Conservation (phyloP, 2,113 vertebrate genomes). For the Xyliphius kryptos region DNA sequence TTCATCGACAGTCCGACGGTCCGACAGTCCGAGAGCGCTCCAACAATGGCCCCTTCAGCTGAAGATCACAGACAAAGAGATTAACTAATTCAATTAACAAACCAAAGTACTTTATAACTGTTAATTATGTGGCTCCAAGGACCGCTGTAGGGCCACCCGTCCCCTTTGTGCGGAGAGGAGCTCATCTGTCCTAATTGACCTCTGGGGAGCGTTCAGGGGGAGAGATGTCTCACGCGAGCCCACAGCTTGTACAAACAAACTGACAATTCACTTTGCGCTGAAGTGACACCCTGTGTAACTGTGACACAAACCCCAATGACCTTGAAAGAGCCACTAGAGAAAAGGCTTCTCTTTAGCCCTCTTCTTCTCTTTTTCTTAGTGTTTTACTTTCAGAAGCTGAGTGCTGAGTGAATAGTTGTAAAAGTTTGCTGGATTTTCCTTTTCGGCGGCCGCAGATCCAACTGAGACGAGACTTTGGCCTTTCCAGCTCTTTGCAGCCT, state of each 20-base stretch:
- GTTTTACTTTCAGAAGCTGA: slow-evolving; percentile 16
- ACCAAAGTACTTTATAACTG: slow-evolving; percentile 74
- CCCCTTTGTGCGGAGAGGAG: slow-evolving; percentile 63
- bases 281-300: slow-evolving; percentile 68
- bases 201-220: slow-evolving; percentile 67
- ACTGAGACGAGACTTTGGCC: too few relatives aligned
- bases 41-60: slow-evolving; percentile 56
- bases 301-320: slow-evolving; percentile 66
- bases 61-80: slow-evolving; percentile 68
- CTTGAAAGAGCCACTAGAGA: slow-evolving; percentile 62
- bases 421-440: background rate
- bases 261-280: slow-evolving; percentile 70
- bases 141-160: slow-evolving; percentile 63
- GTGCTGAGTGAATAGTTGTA: slow-evolving; percentile 12
- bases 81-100: slow-evolving; percentile 74
- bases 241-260: slow-evolving; percentile 74
- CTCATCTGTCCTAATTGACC: slow-evolving; percentile 77
- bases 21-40: slow-evolving; percentile 50
- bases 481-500: too few relatives aligned
- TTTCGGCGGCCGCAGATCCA: too few relatives aligned
- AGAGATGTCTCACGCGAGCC: slow-evolving; percentile 67
- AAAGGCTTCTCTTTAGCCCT: slow-evolving; percentile 39
- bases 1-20: slow-evolving; percentile 42
- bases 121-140: slow-evolving; percentile 69
- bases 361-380: slow-evolving; percentile 26